Percentiles rank a stretch among this genome's conserved stretches.
Evolutionary conservation across 2,888 invertebrate species (phyloP).

Genomic region (Eupithecia dodoneata): DNA sequence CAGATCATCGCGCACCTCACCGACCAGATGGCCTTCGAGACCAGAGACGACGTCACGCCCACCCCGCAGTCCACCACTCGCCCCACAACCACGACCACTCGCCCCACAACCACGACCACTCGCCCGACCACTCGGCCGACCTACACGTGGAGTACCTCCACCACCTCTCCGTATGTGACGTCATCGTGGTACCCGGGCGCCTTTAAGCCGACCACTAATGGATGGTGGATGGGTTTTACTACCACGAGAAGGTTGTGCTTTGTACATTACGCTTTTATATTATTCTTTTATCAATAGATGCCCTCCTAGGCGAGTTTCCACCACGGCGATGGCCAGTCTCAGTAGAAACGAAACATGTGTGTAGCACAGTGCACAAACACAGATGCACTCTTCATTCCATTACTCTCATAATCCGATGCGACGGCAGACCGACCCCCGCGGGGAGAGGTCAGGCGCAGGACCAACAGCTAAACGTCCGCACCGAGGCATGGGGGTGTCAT

Average conservation of each 20-base stretch:
- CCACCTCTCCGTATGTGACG: slow-evolving; percentile 53
- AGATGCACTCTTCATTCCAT: background rate
- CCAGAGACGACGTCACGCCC: slow-evolving; percentile 65
- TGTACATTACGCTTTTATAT: slow-evolving; percentile 40
- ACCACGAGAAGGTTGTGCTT: slow-evolving; percentile 60
- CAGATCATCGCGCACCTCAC: slow-evolving; percentile 86
- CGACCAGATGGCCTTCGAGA: slow-evolving; percentile 85
- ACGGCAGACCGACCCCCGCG: background rate
- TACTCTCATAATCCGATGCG: background rate
- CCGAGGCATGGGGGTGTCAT: background rate
- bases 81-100: slow-evolving; percentile 18
- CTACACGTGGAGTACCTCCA: slow-evolving; percentile 38
- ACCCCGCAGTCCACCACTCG: slow-evolving; percentile 46
- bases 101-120: too few species aligned
- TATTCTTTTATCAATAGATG: background rate
- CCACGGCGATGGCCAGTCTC: too few species aligned
- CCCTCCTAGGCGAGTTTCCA: background rate
- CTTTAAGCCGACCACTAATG: slow-evolving; percentile 44
- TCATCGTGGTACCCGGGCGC: slow-evolving; percentile 35
- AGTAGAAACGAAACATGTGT: too few species aligned
- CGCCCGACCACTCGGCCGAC: slow-evolving; percentile 23
- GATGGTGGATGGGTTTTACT: slow-evolving; percentile 62
- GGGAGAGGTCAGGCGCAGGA: background rate
- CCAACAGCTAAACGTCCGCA: background rate
- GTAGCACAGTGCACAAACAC: background rate